Conservation (phyloP, 2,888 invertebrate species). For the Sinohyriopsis cumingii region DNA sequence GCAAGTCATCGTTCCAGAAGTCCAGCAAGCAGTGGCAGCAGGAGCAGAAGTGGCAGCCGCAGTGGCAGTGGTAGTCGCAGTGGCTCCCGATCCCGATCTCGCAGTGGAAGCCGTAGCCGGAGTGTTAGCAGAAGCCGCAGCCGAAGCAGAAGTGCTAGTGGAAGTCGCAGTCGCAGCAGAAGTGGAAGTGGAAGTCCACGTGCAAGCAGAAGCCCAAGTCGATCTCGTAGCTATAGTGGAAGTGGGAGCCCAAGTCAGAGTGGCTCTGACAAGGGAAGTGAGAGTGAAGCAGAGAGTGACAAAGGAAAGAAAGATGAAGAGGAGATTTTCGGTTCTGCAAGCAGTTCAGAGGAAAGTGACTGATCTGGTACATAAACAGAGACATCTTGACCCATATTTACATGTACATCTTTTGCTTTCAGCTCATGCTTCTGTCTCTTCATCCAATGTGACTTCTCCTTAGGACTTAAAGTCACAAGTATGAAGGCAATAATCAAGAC, state of each 20-base stretch:
- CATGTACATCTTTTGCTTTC: no score
- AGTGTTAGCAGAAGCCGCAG: slow-evolving; percentile 36
- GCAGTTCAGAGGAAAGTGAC: slow-evolving; percentile 41
- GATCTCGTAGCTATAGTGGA: slow-evolving; percentile 35
- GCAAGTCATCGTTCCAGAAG: slow-evolving; percentile 32
- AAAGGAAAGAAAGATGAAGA: slow-evolving; percentile 64
- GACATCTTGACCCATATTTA: no score
- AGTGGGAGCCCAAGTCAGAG: slow-evolving; percentile 42
- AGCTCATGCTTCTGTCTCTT: no score
- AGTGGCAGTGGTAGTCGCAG: slow-evolving; percentile 40
- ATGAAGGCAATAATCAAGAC: no score
- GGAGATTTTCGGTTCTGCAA: slow-evolving; percentile 65
- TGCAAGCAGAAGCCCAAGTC: slow-evolving; percentile 24
- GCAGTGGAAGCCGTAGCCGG: slow-evolving; percentile 26
- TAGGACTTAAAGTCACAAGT: no score
- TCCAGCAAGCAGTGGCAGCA: slow-evolving; percentile 28
- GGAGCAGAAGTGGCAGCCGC: slow-evolving; percentile 39
- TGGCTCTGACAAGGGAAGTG: slow-evolving; percentile 48
- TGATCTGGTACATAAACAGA: no score
- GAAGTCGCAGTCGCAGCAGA: slow-evolving; percentile 33
- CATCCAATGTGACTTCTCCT: no score
- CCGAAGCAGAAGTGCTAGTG: slow-evolving; percentile 33
- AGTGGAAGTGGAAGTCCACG: slow-evolving; percentile 42
- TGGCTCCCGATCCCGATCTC: slow-evolving; percentile 15
- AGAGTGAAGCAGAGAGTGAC: slow-evolving; percentile 57